phyloP scores from a whole-genome alignment of 1,140 invertebrate species.

The Penaeus chinensis region DNA sequence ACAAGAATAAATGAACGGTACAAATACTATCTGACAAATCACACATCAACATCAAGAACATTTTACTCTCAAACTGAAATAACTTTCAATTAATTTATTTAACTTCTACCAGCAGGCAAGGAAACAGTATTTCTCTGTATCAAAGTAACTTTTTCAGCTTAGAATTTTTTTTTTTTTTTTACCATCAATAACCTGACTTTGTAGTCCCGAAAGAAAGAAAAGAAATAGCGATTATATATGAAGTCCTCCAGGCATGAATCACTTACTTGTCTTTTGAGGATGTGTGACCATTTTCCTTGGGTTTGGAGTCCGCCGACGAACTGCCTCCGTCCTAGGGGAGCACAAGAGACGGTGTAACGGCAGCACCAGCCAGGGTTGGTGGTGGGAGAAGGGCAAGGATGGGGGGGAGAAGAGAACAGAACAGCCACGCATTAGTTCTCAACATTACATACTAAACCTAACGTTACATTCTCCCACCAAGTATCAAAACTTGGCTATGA shows the following conservation, averaged over 20 bases:
- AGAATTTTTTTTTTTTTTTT: no score
- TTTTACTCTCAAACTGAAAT: no score
- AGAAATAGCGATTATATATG: no score
- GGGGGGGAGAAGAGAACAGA: constrained; percentile 54
- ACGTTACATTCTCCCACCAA: constrained; percentile 53
- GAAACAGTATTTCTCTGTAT: no score
- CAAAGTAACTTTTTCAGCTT: no score
- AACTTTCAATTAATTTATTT: no score
- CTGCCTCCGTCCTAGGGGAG: constrained; percentile 54
- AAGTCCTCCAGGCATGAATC: not conserved
- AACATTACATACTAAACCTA: constrained; percentile 17
- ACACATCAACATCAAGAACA: no score
- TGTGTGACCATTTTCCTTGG: constrained; percentile 60
- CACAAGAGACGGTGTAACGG: constrained; percentile 64
- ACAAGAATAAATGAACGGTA: constrained; percentile 37
- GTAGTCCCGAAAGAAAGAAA: no score
- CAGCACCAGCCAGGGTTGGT: constrained; percentile 56
- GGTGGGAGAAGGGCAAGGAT: constrained; percentile 61
- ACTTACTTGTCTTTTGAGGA: constrained; percentile 57
- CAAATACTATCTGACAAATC: no score
- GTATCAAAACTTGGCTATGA: constrained; percentile 41
- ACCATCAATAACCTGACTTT: no score
- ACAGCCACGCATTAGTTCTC: constrained; percentile 61
- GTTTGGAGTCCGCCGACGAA: constrained; percentile 37
- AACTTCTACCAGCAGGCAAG: no score